Evolutionary conservation across 1,140 invertebrate genomes (phyloP).

Genomic region (Megalonaias nervosa): DNA sequence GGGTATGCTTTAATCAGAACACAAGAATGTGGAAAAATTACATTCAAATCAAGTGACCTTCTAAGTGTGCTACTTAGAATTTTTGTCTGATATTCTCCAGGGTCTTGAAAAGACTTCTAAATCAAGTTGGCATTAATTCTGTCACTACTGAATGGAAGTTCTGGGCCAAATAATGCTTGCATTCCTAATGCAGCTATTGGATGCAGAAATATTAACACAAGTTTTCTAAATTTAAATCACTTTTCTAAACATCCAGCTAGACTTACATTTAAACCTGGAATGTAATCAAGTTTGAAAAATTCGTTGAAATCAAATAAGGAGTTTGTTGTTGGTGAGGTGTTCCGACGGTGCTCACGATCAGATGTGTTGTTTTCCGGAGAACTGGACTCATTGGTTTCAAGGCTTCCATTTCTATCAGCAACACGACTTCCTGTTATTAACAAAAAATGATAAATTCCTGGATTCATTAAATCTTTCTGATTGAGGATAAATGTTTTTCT

Average conservation of each 20-base stretch:
- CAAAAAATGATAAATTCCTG: neutral
- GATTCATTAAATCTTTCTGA: neutral
- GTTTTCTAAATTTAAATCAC: neutral
- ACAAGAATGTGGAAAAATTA: no score
- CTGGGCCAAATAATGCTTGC: neutral
- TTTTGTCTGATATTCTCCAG: neutral
- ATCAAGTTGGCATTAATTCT: neutral
- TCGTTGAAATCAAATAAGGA: conserved; percentile 82
- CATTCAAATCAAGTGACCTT: no score
- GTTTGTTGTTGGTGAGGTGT: conserved; percentile 27
- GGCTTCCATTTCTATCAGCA: conserved; percentile 61
- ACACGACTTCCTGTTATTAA: conserved; percentile 47
- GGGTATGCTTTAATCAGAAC: no score
- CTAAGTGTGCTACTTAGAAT: neutral
- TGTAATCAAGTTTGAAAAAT: conserved; percentile 79
- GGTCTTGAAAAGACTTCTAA: neutral
- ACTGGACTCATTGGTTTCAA: conserved; percentile 62
- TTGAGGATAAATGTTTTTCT: neutral
- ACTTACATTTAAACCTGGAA: conserved; percentile 76
- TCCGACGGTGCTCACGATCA: conserved; percentile 27
- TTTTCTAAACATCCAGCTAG: neutral
- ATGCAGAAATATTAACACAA: neutral
- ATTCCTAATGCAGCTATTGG: neutral
- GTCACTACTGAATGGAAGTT: neutral
- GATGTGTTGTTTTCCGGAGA: conserved; percentile 55